These are phyloP conservation scores for Onychomys leucogaster DNA, from an alignment of 2,797 vertebrate species.

Conservation along the genomic window DNA sequence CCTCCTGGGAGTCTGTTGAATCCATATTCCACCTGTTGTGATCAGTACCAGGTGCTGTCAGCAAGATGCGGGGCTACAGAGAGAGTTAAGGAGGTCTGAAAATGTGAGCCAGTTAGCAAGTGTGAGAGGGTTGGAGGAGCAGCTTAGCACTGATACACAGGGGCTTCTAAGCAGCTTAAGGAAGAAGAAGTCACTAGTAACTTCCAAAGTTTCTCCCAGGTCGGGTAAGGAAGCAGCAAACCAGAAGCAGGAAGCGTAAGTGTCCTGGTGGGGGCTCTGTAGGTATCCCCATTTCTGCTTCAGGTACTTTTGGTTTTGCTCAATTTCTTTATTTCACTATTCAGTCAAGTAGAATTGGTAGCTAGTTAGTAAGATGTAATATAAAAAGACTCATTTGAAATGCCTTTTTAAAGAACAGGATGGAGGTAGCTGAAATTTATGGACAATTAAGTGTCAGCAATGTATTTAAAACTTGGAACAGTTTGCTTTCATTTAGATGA, in stretches of 20 bases:
- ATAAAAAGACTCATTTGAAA: neutral
- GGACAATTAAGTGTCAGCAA: neutral
- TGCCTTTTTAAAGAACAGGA: neutral
- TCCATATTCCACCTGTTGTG: neutral
- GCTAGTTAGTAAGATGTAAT: neutral
- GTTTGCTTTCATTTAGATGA: neutral
- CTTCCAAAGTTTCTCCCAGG: neutral
- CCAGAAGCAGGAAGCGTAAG: accelerated
- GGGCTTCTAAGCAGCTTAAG: neutral
- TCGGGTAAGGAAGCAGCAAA: neutral
- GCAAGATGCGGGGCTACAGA: neutral
- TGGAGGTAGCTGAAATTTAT: neutral
- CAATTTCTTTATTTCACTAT: neutral
- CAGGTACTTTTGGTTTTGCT: neutral
- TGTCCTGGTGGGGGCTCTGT: neutral
- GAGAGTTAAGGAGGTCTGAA: neutral
- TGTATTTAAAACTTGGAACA: neutral
- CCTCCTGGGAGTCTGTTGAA: neutral
- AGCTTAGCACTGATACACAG: neutral
- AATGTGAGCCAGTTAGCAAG: accelerated
- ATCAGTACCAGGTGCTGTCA: no score
- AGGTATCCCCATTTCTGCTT: neutral
- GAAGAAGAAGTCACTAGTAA: neutral
- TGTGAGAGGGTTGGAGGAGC: neutral
- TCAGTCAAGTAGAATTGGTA: neutral